Percentiles rank a stretch among this genome's conserved stretches.
phyloP scores from a whole-genome alignment of 2,797 vertebrate genomes.

The Apogon hyalosoma region DNA sequence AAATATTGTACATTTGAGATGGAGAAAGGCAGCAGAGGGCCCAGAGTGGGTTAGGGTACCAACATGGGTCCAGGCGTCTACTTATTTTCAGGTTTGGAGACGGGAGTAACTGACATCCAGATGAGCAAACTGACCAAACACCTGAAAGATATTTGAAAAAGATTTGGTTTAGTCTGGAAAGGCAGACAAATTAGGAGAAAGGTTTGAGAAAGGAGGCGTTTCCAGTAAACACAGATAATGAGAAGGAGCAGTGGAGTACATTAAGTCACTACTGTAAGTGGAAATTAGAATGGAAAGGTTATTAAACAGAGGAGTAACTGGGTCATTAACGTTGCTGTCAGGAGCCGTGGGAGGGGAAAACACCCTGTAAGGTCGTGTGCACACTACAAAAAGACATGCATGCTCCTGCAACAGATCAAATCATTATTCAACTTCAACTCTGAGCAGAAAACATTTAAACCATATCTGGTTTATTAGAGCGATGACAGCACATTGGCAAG shows the following conservation, averaged over 20 bases:
- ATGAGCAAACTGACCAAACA: background rate
- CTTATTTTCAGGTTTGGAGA: background rate
- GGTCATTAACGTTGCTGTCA: slow-evolving; percentile 54
- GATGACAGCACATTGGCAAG: slow-evolving; percentile 36
- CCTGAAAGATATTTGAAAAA: slow-evolving; percentile 5
- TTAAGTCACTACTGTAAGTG: slow-evolving; percentile 45
- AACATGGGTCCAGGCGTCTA: too few relatives aligned
- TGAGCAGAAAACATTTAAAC: slow-evolving; percentile 23
- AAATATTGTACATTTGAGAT: too few relatives aligned
- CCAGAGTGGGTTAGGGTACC: too few relatives aligned
- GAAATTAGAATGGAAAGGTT: slow-evolving; percentile 48
- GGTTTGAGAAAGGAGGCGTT: slow-evolving; percentile 32
- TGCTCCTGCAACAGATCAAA: background rate
- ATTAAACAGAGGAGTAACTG: slow-evolving; percentile 54
- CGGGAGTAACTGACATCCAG: slow-evolving; percentile 14
- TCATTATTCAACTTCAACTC: background rate
- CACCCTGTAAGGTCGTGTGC: slow-evolving; percentile 20
- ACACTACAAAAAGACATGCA: slow-evolving; percentile 36
- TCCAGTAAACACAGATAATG: slow-evolving; percentile 47
- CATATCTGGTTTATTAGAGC: slow-evolving; percentile 25
- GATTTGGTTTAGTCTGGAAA: slow-evolving; percentile 33
- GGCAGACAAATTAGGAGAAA: slow-evolving; percentile 53
- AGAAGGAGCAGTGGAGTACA: slow-evolving; percentile 28
- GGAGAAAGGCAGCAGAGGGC: too few relatives aligned
- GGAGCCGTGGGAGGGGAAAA: slow-evolving; percentile 40